A percentile compares a stretch with the other conserved stretches of the same genome.
Evolutionary conservation across 2,797 vertebrate genomes (phyloP).

Genomic region (Babyrousa celebensis): DNA sequence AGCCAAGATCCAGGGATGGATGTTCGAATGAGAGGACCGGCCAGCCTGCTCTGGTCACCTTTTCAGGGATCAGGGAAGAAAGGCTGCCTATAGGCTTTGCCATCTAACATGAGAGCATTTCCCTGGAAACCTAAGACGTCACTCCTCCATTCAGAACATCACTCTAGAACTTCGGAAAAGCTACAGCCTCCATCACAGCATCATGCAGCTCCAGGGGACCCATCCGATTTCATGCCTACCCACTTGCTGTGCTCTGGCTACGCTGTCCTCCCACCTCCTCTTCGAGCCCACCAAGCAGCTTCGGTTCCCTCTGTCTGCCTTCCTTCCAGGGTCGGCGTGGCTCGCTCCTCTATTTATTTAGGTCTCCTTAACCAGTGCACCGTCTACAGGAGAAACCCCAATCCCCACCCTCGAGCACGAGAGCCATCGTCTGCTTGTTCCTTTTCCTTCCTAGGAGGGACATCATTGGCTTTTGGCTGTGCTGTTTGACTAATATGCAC

Average conservation of each 20-base stretch:
- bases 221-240: rapidly evolving
- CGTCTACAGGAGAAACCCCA: not conserved
- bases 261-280: not conserved
- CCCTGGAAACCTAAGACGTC: not conserved
- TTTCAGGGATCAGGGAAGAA: not conserved
- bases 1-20: not conserved
- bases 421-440: not conserved
- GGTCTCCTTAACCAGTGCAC: not conserved
- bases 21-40: not conserved
- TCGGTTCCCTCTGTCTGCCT: not conserved
- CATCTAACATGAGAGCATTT: not conserved
- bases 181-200: not conserved
- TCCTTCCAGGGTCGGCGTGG: not conserved
- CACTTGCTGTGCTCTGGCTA: rapidly evolving
- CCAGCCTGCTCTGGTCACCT: not conserved
- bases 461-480: rapidly evolving
- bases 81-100: not conserved
- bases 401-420: not conserved
- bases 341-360: not conserved
- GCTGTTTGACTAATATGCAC: not conserved
- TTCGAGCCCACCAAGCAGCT: rapidly evolving
- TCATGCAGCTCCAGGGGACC: not conserved
- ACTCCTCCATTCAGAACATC: not conserved
- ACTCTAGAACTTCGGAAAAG: not conserved
- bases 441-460: not conserved